phyloP scores from a whole-genome alignment of 2,113 vertebrate species.

The Setophaga kirtlandii region DNA sequence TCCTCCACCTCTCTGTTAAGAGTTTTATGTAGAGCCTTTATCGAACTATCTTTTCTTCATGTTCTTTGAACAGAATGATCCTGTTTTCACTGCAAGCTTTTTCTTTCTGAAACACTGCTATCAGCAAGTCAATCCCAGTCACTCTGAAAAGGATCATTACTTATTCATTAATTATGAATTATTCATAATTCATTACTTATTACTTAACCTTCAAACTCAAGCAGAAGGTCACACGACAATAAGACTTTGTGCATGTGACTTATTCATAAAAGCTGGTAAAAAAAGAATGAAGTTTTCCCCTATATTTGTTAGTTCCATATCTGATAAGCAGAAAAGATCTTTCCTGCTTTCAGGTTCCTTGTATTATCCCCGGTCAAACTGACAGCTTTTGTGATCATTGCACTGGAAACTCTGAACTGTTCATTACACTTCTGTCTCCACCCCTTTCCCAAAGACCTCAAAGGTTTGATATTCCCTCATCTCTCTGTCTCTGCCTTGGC shows the following conservation, averaged over 20 bases:
- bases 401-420: background rate
- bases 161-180: slow-evolving; percentile 59
- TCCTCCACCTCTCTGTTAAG: background rate
- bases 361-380: background rate
- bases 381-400: background rate
- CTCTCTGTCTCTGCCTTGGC: background rate
- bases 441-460: background rate
- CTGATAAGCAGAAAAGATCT: background rate
- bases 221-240: background rate
- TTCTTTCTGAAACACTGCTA: background rate
- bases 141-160: slow-evolving; percentile 8
- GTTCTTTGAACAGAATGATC: background rate
- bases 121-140: background rate
- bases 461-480: background rate
- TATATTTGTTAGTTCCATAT: background rate
- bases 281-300: background rate
- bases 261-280: slow-evolving; percentile 11
- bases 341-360: background rate
- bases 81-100: background rate
- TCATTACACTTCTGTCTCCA: background rate
- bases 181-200: slow-evolving; percentile 62
- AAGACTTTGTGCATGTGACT: background rate
- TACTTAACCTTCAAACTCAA: slow-evolving; percentile 50
- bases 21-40: background rate
- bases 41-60: background rate